Percentiles rank a stretch among this genome's conserved stretches.
phyloP scores from a whole-genome alignment of 2,113 vertebrate genomes.

The Corydoras sp. region DNA sequence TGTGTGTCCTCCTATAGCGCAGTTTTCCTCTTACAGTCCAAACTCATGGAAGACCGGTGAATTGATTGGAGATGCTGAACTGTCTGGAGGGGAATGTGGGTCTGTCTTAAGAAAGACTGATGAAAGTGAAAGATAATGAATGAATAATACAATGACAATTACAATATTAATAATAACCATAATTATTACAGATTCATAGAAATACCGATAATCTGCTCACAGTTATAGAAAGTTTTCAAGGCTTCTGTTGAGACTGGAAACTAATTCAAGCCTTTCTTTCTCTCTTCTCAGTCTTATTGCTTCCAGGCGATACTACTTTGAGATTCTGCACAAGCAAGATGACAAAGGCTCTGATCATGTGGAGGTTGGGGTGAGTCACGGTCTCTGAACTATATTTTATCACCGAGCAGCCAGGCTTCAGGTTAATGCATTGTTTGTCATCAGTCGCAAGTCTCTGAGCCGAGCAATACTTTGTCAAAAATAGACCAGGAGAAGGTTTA shows the following conservation, averaged over 20 bases:
- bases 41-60: too few relatives aligned
- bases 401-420: neutral
- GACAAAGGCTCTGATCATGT: slow-evolving; percentile 94
- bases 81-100: too few relatives aligned
- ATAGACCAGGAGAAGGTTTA: neutral
- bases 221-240: too few relatives aligned
- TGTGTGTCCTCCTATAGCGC: too few relatives aligned
- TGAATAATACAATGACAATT: too few relatives aligned
- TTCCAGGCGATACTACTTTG: slow-evolving; percentile 92
- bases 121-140: too few relatives aligned
- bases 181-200: too few relatives aligned
- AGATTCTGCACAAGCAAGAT: slow-evolving; percentile 96
- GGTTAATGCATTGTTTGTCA: neutral
- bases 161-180: too few relatives aligned
- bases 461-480: neutral
- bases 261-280: neutral
- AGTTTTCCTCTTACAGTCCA: too few relatives aligned
- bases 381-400: neutral
- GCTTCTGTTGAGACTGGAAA: neutral
- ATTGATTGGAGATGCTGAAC: too few relatives aligned
- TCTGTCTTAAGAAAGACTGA: too few relatives aligned
- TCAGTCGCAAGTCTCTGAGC: neutral
- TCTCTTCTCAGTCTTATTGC: slow-evolving; percentile 77
- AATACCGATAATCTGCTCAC: too few relatives aligned
- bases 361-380: slow-evolving; percentile 90